Evolutionary conservation across 2,888 invertebrate species (phyloP).

Genomic region (Platycheirus rosarum): DNA sequence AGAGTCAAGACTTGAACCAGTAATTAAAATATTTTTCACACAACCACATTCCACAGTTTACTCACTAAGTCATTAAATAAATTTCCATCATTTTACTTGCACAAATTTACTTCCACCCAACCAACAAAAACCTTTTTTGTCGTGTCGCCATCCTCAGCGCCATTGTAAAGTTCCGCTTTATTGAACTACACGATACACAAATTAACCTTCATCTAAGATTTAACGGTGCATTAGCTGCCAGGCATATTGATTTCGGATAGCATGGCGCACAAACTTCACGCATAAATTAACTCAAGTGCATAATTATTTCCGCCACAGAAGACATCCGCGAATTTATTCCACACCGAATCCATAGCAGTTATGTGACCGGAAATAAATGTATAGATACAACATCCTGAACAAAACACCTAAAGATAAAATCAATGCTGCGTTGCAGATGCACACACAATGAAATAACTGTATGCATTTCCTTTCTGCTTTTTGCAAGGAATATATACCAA

Average conservation of each 20-base stretch:
- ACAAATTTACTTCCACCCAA: not conserved
- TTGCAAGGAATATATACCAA: not conserved
- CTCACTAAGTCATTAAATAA: not conserved
- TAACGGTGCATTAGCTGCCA: constrained; percentile 43
- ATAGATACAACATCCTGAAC: not conserved
- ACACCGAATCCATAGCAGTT: not conserved
- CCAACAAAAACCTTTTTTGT: not conserved
- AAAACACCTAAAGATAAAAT: not conserved
- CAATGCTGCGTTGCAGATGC: not conserved
- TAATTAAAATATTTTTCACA: not conserved
- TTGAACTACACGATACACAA: constrained; percentile 31
- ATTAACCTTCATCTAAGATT: constrained; percentile 35
- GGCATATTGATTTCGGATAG: constrained; percentile 55
- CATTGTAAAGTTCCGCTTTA: constrained; percentile 11
- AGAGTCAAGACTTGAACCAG: not conserved
- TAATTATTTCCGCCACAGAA: constrained; percentile 19
- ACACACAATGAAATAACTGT: not conserved
- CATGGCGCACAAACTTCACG: not conserved
- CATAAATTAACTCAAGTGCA: constrained; percentile 32
- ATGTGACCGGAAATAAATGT: constrained; percentile 34
- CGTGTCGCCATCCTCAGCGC: not conserved
- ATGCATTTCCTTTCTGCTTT: not conserved
- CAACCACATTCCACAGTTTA: not conserved
- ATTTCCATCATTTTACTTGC: not conserved
- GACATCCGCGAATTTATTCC: not conserved